Evolutionary conservation across 2,797 vertebrate species (phyloP).

Genomic region (Alectoris magna): DNA sequence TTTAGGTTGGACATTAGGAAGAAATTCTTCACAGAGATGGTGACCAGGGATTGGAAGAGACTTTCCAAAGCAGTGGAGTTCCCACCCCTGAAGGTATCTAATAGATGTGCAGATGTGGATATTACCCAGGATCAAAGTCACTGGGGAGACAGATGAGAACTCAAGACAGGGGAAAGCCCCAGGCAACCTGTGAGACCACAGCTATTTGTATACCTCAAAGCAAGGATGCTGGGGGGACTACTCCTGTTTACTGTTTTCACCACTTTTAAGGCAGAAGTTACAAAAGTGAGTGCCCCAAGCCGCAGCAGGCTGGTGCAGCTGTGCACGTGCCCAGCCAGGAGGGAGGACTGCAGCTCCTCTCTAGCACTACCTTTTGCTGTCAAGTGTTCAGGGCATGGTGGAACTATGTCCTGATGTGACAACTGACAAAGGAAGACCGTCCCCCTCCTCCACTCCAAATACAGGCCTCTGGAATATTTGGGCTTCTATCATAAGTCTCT

Average conservation of each 20-base stretch:
- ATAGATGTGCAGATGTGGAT: background rate
- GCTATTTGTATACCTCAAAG: background rate
- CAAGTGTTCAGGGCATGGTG: too few relatives aligned
- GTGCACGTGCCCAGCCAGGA: too few relatives aligned
- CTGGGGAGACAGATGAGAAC: background rate
- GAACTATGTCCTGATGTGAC: too few relatives aligned
- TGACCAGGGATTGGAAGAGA: background rate
- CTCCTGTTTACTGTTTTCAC: background rate
- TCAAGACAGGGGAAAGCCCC: background rate
- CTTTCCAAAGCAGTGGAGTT: background rate
- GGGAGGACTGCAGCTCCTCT: too few relatives aligned
- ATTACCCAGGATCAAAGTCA: background rate
- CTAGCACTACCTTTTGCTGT: too few relatives aligned
- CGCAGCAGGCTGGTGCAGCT: fast-evolving
- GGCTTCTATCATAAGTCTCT: too few relatives aligned
- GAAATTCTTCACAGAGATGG: background rate
- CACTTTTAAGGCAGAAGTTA: background rate
- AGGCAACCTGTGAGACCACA: background rate
- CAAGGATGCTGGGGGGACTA: background rate
- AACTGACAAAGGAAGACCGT: too few relatives aligned
- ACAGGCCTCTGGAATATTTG: too few relatives aligned
- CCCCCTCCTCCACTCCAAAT: too few relatives aligned
- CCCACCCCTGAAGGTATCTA: background rate
- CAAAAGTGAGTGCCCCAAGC: background rate
- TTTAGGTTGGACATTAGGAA: background rate